Conservation (phyloP, 2,113 vertebrate species). For the Ailurus styani region DNA sequence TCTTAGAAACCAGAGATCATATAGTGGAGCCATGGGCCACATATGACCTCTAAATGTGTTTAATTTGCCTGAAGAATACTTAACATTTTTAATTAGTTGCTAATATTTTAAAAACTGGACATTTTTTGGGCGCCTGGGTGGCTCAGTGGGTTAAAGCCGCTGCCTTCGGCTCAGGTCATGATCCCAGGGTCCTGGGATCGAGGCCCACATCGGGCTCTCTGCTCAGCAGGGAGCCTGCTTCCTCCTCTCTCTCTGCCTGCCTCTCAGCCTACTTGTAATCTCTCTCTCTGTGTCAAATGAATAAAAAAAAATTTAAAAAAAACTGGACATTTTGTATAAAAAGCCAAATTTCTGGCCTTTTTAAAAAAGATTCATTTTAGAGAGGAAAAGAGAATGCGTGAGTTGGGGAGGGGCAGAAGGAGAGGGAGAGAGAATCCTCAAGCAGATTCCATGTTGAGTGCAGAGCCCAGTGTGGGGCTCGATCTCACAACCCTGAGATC, state of each 20-base stretch:
- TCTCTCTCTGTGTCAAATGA: too few species aligned
- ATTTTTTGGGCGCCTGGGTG: too few species aligned
- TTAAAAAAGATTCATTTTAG: neutral
- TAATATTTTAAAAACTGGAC: neutral
- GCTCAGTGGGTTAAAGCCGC: too few species aligned
- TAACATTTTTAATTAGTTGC: conserved; percentile 11
- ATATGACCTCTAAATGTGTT: neutral
- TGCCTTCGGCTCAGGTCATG: too few species aligned
- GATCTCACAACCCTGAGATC: neutral
- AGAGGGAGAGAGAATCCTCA: neutral
- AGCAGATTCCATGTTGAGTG: neutral
- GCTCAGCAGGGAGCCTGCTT: too few species aligned
- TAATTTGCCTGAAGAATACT: neutral
- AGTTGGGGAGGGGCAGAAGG: neutral
- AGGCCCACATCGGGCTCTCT: too few species aligned
- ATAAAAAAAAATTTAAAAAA: too few species aligned
- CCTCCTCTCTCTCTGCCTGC: too few species aligned
- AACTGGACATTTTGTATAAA: neutral
- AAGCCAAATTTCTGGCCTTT: neutral
- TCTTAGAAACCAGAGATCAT: neutral
- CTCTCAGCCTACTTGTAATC: too few species aligned
- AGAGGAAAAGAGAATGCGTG: neutral
- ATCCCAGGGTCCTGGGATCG: too few species aligned
- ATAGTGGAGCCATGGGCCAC: neutral
- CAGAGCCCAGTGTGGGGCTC: neutral